Conservation (phyloP, 37 sponge, comb jelly and placozoan genomes). For the Halisarca cf. caerulea region DNA sequence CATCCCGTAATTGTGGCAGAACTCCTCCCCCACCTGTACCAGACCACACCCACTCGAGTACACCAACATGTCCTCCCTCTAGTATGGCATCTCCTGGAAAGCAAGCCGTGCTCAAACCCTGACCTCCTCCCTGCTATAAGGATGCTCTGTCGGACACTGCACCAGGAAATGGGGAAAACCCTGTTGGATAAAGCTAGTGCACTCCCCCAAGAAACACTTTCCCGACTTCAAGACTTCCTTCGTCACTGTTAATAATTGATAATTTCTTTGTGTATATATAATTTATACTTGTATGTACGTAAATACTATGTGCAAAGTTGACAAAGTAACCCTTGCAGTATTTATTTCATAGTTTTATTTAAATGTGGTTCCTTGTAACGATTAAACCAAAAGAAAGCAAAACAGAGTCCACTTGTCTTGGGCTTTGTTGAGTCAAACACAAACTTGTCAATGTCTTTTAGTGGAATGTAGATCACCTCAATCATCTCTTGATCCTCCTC, state of each 20-base stretch:
- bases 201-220: conserved; percentile 43
- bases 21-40: conserved; percentile 31
- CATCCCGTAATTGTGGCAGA: no score
- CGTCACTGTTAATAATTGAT: background rate
- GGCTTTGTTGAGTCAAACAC: conserved; percentile 50
- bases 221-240: conserved; percentile 39
- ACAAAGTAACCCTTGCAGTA: no score
- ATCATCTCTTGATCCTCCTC: conserved; percentile 87
- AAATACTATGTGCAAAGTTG: no score
- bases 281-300: no score
- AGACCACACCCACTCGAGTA: conserved; percentile 63
- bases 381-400: conserved; percentile 81
- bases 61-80: conserved; percentile 76
- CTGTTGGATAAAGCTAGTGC: conserved; percentile 57
- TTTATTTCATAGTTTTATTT: background rate
- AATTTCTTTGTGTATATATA: background rate
- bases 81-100: conserved; percentile 64
- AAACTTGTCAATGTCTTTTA: conserved; percentile 51
- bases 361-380: conserved; percentile 48
- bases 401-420: conserved; percentile 73
- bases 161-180: conserved; percentile 50
- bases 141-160: conserved; percentile 46
- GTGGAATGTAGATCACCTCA: conserved; percentile 83
- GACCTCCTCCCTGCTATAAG: conserved; percentile 46
- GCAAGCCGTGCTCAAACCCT: conserved; percentile 30